Percentiles rank a stretch among this genome's conserved stretches.
These are phyloP conservation scores for Camelus bactrianus DNA, from an alignment of 2,113 vertebrate species.

Conservation along the genomic window DNA sequence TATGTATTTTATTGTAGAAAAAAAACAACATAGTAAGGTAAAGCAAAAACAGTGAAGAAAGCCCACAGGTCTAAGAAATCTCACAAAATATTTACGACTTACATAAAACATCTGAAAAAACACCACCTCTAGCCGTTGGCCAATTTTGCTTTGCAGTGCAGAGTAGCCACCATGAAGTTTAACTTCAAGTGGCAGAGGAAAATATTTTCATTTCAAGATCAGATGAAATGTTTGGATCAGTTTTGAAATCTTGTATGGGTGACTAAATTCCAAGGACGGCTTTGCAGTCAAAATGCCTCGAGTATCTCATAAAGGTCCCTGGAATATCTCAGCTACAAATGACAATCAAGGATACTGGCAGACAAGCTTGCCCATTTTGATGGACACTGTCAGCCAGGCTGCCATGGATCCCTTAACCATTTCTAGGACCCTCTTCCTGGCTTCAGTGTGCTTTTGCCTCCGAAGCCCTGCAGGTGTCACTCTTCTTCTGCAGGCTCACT, in stretches of 20 bases:
- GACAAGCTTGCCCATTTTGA: not conserved
- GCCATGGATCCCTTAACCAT: too few species aligned
- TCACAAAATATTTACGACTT: slow-evolving; percentile 39
- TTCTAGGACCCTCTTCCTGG: not conserved
- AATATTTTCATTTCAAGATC: slow-evolving; percentile 33
- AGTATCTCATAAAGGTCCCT: not conserved
- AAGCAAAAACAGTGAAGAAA: not conserved
- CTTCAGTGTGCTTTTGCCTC: not conserved
- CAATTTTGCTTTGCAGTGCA: not conserved
- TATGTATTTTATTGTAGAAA: not conserved
- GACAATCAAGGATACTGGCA: not conserved
- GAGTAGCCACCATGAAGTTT: not conserved
- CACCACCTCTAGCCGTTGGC: not conserved
- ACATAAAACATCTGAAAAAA: slow-evolving; percentile 41
- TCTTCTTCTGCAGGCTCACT: not conserved
- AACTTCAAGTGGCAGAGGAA: not conserved
- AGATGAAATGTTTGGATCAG: not conserved
- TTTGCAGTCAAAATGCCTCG: not conserved
- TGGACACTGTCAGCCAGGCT: not conserved
- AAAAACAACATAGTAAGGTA: not conserved
- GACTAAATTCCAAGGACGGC: slow-evolving; percentile 12
- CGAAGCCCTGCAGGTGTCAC: not conserved
- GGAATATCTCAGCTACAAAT: not conserved
- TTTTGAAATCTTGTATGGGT: not conserved
- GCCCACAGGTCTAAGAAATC: not conserved